These are phyloP conservation scores for Nemopilema nomurai DNA, from an alignment of 30 jellyfish, hydroid and myxozoan genomes.

Conservation along the genomic window DNA sequence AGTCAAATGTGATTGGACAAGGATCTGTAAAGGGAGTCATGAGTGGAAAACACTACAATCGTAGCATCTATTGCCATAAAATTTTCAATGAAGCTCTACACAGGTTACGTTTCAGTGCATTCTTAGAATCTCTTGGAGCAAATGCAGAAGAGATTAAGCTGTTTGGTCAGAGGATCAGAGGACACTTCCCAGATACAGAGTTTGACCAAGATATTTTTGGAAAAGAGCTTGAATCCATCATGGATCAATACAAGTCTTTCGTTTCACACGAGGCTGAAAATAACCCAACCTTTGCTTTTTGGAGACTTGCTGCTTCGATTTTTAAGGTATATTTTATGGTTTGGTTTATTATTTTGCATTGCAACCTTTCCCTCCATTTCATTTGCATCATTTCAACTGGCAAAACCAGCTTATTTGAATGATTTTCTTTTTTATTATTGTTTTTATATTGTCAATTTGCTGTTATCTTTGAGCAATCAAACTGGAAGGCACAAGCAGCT, in stretches of 20 bases:
- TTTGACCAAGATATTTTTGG: not conserved
- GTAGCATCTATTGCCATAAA: not conserved
- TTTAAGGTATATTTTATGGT: not conserved
- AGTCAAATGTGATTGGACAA: not conserved
- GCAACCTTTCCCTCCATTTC: not conserved
- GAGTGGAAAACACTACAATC: slow-evolving; percentile 3
- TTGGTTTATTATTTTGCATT: not conserved
- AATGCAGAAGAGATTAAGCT: slow-evolving; percentile 10
- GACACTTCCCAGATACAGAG: not conserved
- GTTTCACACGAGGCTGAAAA: not conserved
- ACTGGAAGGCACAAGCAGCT: not conserved
- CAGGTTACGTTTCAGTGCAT: not conserved
- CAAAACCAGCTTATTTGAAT: not conserved
- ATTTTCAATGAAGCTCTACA: not conserved
- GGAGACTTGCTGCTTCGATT: not conserved
- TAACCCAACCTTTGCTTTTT: not conserved
- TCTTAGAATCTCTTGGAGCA: slow-evolving; percentile 9
- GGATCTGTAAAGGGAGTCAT: not conserved
- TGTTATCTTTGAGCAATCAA: not conserved
- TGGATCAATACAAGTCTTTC: slow-evolving; percentile 40
- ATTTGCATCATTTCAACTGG: not conserved
- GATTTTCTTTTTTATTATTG: not conserved
- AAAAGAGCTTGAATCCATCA: slow-evolving; percentile 36
- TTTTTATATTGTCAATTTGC: not conserved
- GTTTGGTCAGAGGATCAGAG: not conserved